Conservation (phyloP, 2,888 invertebrate genomes). For the Apodemia hepburni region DNA sequence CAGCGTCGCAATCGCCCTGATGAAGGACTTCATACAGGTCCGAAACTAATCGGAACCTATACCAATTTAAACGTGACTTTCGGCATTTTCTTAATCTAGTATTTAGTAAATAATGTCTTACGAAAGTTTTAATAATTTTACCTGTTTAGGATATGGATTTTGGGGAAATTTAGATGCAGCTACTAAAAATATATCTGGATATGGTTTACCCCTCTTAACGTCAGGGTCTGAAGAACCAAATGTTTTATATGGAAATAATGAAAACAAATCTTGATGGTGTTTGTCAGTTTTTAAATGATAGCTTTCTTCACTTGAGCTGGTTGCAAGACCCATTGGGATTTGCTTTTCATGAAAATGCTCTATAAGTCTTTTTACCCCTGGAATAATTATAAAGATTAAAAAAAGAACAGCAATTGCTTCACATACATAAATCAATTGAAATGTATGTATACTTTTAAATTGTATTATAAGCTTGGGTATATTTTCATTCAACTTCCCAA, state of each 20-base stretch:
- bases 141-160: conserved; percentile 73
- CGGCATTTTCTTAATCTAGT: too few species aligned
- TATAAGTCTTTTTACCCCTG: conserved; percentile 88
- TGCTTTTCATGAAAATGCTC: conserved; percentile 85
- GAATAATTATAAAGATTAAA: conserved; percentile 35
- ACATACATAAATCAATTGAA: too few species aligned
- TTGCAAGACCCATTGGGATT: conserved; percentile 92
- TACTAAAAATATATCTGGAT: conserved; percentile 92
- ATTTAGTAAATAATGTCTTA: too few species aligned
- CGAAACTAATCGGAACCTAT: too few species aligned
- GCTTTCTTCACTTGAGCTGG: conserved; percentile 88
- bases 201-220: conserved; percentile 91
- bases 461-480: too few species aligned
- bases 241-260: conserved; percentile 86
- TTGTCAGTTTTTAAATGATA: conserved; percentile 85
- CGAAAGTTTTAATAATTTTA: conserved; percentile 9
- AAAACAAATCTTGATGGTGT: conserved; percentile 83
- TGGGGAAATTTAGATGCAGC: conserved; percentile 86
- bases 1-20: too few species aligned
- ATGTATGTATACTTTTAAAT: too few species aligned
- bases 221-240: conserved; percentile 91
- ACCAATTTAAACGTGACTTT: too few species aligned
- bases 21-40: too few species aligned
- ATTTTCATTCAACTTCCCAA: too few species aligned
- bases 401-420: too few species aligned